Evolutionary conservation across 2,888 invertebrate species (phyloP).

Genomic region (Tethea ocularis): DNA sequence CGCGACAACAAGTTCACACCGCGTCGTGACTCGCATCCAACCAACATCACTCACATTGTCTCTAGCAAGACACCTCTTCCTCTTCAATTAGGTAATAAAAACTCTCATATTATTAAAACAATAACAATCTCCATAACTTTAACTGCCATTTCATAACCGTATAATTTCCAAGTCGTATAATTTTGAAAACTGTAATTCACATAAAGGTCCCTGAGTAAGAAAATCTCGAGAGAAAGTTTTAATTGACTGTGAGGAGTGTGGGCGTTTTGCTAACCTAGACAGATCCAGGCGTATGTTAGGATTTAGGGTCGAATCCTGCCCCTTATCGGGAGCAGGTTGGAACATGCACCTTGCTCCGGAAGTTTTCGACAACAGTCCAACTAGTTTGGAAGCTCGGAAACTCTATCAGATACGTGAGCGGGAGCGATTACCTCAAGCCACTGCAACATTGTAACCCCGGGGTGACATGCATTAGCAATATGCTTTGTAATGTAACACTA

Average conservation of each 20-base stretch:
- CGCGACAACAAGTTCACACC: conserved; percentile 69
- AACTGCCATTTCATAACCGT: background rate
- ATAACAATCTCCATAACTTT: background rate
- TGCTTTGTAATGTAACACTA: conserved; percentile 16
- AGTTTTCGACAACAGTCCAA: conserved; percentile 77
- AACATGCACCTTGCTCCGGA: conserved; percentile 73
- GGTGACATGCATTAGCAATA: conserved; percentile 46
- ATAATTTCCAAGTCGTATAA: background rate
- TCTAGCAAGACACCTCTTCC: conserved; percentile 48
- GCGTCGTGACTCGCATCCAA: conserved; percentile 70
- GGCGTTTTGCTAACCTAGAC: conserved; percentile 47
- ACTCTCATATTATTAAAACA: conserved; percentile 3
- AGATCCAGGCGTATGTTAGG: conserved; percentile 57
- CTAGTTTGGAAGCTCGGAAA: conserved; percentile 80
- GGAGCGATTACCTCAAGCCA: conserved; percentile 67
- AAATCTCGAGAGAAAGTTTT: conserved; percentile 57
- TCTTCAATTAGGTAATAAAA: conserved; percentile 60
- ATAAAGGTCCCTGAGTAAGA: conserved; percentile 22
- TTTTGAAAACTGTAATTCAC: background rate
- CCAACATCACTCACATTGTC: conserved; percentile 49
- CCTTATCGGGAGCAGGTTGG: conserved; percentile 71
- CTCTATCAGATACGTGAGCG: conserved; percentile 80
- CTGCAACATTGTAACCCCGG: conserved; percentile 20
- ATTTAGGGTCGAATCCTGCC: conserved; percentile 70
- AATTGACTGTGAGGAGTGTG: conserved; percentile 60